Evolutionary conservation across 2,113 vertebrate genomes (phyloP).

Genomic region (Spheniscus mendiculus): DNA sequence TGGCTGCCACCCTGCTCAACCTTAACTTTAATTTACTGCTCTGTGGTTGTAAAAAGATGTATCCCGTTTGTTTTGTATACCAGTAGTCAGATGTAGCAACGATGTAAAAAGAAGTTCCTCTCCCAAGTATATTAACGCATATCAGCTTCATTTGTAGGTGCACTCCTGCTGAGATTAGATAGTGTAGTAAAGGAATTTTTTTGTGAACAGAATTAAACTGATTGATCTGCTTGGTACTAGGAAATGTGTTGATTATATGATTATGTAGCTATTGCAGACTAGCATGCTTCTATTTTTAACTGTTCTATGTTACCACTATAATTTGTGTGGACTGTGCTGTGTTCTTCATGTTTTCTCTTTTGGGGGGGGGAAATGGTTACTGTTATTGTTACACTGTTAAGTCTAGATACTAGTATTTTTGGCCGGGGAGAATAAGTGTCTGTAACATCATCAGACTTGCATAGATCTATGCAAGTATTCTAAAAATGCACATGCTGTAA

Average conservation of each 20-base stretch:
- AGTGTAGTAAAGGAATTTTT: not conserved
- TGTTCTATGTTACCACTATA: not conserved
- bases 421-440: not conserved
- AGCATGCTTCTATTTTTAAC: not conserved
- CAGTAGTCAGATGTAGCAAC: not conserved
- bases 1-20: not conserved
- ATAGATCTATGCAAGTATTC: not conserved
- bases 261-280: not conserved
- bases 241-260: not conserved
- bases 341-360: not conserved
- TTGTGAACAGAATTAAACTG: not conserved
- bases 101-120: not conserved
- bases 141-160: not conserved
- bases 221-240: not conserved
- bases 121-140: not conserved
- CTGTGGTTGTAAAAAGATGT: not conserved
- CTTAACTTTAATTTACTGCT: not conserved
- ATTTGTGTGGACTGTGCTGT: not conserved
- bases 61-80: not conserved
- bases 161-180: not conserved
- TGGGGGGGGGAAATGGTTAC: not conserved
- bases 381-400: not conserved
- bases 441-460: not conserved
- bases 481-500: not conserved
- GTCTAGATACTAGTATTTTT: not conserved